These are phyloP conservation scores for Chanos chanos DNA, from an alignment of 2,797 vertebrate species.

Conservation along the genomic window DNA sequence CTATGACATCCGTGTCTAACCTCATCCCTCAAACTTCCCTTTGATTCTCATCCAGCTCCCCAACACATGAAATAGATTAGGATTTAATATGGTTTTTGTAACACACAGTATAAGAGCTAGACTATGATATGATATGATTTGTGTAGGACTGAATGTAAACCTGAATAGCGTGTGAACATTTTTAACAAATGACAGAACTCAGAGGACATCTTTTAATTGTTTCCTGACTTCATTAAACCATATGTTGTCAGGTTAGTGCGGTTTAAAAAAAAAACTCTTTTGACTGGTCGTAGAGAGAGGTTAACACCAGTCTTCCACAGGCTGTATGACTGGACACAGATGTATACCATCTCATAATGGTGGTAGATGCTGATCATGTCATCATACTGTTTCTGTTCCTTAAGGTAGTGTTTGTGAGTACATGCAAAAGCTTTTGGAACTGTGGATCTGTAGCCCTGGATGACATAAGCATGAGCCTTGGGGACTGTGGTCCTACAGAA, in stretches of 20 bases:
- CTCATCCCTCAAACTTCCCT: background rate
- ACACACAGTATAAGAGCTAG: background rate
- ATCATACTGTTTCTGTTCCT: background rate
- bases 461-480: conserved; percentile 81
- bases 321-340: no score
- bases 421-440: conserved; percentile 90
- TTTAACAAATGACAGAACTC: background rate
- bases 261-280: no score
- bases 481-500: conserved; percentile 78
- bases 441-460: conserved; percentile 89
- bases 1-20: background rate
- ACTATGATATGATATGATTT: background rate
- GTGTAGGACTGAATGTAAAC: no score
- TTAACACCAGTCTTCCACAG: no score
- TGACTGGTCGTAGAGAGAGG: no score
- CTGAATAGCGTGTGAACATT: no score
- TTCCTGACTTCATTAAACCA: no score
- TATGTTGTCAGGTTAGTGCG: no score
- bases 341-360: no score
- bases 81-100: conserved; percentile 4
- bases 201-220: background rate
- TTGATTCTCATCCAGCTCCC: background rate
- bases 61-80: conserved; percentile 5
- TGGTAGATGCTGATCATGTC: no score
- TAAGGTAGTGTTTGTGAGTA: conserved; percentile 87